Evolutionary conservation across 53 echinoderm and acorn worm species (phyloP), one percentile per base, ranked within the genome.

Genomic region (Patiria pectinifera): DNA sequence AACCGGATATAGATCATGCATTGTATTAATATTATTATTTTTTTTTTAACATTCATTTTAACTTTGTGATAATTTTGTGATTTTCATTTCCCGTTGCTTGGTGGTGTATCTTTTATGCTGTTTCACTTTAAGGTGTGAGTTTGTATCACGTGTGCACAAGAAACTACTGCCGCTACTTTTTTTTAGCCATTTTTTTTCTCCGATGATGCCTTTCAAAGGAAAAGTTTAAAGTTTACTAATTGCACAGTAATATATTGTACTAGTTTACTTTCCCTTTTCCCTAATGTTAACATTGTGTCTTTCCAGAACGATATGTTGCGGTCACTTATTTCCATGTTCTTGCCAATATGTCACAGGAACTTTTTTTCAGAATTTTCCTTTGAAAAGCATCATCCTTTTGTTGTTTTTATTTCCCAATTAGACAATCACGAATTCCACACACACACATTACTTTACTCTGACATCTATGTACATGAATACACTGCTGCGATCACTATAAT

Each of bases 381-480:
- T 87, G 48, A 59, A 59, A 87, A 78, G 18, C n/a, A 53, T 22
- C 35, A 53, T 15, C 16, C 71, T 60, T 21, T 16, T 87, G n/a
- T 60, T 24, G 19, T 53, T 15, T 66, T 66, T 3, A 11, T 53
- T 53, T 53, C 53, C 2, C 53, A 0, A 0, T 8, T 53, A 5
- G 10, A 66, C 66, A 66, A 53, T n/a, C 13, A 76, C 76, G 25
- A 77, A 47, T 45, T 60, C 89, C 78, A 89, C 80, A 86, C 63
- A 80, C 90, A 69, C 69, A 90, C n/a, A 61, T 69, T 47, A 85
- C 69, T 23, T 69, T 46, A 79, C 76, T 76, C 46, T 48, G 5
- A 80, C 69, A 81, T 69, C 47, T 80, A 80, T 80, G 45, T 90
- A 90, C 90, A 90, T 90, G 90, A 90, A 90, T 90, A 90, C 90